phyloP scores from a whole-genome alignment of 2,797 vertebrate species.

The Hypotaenidia philippensis region DNA sequence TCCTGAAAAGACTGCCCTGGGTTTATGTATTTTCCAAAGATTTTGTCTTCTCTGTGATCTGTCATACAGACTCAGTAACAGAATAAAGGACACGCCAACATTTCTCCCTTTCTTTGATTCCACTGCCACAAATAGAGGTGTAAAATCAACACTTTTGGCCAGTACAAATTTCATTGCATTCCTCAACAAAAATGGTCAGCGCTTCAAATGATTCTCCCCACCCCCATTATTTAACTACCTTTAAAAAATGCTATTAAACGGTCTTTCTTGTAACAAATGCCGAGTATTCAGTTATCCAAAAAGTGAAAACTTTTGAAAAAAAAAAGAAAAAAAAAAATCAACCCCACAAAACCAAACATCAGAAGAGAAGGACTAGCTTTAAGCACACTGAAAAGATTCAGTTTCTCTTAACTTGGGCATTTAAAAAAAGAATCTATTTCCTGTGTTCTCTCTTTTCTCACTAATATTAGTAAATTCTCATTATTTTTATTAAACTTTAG shows the following conservation, averaged over 20 bases:
- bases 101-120: neutral
- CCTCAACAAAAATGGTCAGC: neutral
- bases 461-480: neutral
- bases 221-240: neutral
- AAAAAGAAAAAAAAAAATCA: neutral
- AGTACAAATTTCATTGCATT: neutral
- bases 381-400: neutral
- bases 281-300: neutral
- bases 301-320: neutral
- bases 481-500: neutral
- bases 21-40: neutral
- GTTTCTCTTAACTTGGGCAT: no score
- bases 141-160: neutral
- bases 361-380: neutral
- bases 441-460: neutral
- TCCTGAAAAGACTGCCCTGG: neutral
- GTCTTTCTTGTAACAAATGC: neutral
- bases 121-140: neutral
- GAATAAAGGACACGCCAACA: neutral
- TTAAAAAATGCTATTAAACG: neutral
- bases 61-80: no score
- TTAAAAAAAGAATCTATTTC: neutral
- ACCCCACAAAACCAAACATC: neutral
- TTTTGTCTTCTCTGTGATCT: neutral
- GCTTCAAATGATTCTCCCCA: neutral